A percentile compares a stretch with the other conserved stretches of the same genome.
phyloP scores from a whole-genome alignment of 1,140 invertebrate species.

The Rhysida immarginata region DNA sequence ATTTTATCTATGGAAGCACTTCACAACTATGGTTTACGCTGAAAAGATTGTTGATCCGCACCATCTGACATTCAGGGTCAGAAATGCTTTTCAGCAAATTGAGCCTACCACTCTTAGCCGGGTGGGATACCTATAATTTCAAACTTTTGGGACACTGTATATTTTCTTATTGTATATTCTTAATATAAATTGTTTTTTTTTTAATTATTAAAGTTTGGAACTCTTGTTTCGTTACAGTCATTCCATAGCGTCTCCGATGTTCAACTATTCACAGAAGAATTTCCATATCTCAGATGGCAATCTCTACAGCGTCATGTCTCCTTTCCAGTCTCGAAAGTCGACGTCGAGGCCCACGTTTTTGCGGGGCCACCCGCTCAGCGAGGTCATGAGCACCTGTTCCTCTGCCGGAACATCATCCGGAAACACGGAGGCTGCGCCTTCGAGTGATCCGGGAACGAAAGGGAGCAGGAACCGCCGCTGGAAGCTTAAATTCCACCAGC shows the following conservation, averaged over 20 bases:
- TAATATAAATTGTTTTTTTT: neutral
- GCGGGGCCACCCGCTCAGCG: slow-evolving; percentile 13
- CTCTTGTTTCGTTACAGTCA: neutral
- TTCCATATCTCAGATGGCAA: slow-evolving; percentile 22
- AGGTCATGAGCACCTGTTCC: neutral
- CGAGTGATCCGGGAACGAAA: neutral
- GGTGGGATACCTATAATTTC: too few species aligned
- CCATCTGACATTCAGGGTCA: too few species aligned
- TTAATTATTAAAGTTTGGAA: neutral
- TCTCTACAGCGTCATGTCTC: slow-evolving; percentile 21
- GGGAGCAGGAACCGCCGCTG: slow-evolving; percentile 43
- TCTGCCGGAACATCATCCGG: neutral
- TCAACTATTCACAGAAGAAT: slow-evolving; percentile 21
- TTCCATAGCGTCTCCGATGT: slow-evolving; percentile 1
- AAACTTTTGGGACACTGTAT: too few species aligned
- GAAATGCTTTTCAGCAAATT: too few species aligned
- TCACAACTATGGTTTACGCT: too few species aligned
- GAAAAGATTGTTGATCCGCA: too few species aligned
- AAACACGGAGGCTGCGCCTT: slow-evolving; percentile 1
- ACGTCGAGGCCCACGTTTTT: slow-evolving; percentile 17
- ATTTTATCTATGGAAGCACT: too few species aligned
- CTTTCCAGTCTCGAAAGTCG: slow-evolving; percentile 18
- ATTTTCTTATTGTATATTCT: neutral
- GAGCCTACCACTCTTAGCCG: too few species aligned
- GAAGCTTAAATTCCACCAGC: slow-evolving; percentile 66